phyloP scores from a whole-genome alignment of 2,888 invertebrate species.

The Oeneis ivallda region DNA sequence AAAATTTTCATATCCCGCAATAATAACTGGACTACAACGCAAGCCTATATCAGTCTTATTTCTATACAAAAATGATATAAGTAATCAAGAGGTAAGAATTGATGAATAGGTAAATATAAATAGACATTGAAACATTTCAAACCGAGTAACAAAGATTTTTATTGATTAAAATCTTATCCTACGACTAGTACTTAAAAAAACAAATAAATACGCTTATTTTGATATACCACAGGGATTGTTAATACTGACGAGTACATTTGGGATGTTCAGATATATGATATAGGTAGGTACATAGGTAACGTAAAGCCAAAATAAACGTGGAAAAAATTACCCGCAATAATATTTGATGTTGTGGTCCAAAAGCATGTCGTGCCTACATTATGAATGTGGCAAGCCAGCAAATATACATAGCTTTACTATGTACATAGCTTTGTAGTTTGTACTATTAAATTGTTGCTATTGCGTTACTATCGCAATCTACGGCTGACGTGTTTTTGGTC shows the following conservation, averaged over 20 bases:
- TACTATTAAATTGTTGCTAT: no score
- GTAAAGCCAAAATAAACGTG: no score
- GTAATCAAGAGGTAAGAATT: slow-evolving; percentile 32
- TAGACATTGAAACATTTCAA: slow-evolving; percentile 52
- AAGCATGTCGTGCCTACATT: no score
- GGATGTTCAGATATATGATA: slow-evolving; percentile 74
- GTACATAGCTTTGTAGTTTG: no score
- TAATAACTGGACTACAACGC: slow-evolving; percentile 45
- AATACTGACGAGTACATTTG: slow-evolving; percentile 74
- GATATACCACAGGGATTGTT: slow-evolving; percentile 71
- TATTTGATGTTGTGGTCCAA: no score
- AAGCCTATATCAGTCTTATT: slow-evolving; percentile 77
- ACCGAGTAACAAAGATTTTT: slow-evolving; percentile 56
- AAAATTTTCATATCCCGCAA: slow-evolving; percentile 18
- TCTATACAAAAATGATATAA: slow-evolving; percentile 63
- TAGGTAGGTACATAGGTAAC: slow-evolving; percentile 40
- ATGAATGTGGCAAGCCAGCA: no score
- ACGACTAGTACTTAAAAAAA: slow-evolving; percentile 56
- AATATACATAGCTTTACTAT: no score
- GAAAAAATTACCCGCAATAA: no score
- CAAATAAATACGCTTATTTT: slow-evolving; percentile 59
- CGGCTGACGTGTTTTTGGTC: no score
- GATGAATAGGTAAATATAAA: slow-evolving; percentile 30
- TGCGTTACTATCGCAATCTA: no score
- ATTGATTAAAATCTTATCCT: slow-evolving; percentile 59